Base-by-base conservation (phyloP, 2,113 vertebrate species). In the Engraulis encrasicolus region DNA sequence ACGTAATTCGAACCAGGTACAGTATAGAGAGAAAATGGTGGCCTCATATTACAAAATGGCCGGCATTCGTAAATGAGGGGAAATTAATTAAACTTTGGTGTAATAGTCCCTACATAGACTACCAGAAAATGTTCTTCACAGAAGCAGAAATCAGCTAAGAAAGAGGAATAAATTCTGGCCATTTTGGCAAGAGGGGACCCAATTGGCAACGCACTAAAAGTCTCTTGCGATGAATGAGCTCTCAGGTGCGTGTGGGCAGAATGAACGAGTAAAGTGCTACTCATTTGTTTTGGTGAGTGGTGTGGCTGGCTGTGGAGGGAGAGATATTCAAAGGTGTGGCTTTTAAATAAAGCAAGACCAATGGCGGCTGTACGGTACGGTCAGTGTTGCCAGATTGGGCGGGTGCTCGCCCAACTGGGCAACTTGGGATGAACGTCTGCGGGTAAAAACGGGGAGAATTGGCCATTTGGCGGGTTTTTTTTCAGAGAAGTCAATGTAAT, bases 281-380 rank as follows among this genome's bases (percentile, higher is more conserved):
- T 82, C 27, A 82, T 82, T 82, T 82, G 71, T 82, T 77, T 77
- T n/a, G 1, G 14, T 17, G 14, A 14, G 49, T 36, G 80, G 37
- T 54, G 14, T 17, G 14, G 14, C 27, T 36, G 80, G 37, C 81
- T 40, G 54, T 66, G 81, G 61, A 27, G 12, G 81, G 61, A 27
- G 12, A 45, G 66, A 74, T 77, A 19, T 23, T 34, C 31, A 49
- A 74, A 82, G 74, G 27, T 48, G 61, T n/a, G n/a, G n/a, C n/a
- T 71, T 82, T 77, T 82, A 82, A 82, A 82, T 82, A 82, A 82
- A 82, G 74, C 58, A 82, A 82, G 66, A 82, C 58, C 49, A 74
- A 82, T 82, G 81, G 81, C 34, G 27, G 19, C 34, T 40, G 37
- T 71, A n/a, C n/a, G n/a, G n/a, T n/a, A n/a, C n/a, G n/a, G n/a